phyloP scores from a whole-genome alignment of 2,797 vertebrate species.

The Ispidina picta region DNA sequence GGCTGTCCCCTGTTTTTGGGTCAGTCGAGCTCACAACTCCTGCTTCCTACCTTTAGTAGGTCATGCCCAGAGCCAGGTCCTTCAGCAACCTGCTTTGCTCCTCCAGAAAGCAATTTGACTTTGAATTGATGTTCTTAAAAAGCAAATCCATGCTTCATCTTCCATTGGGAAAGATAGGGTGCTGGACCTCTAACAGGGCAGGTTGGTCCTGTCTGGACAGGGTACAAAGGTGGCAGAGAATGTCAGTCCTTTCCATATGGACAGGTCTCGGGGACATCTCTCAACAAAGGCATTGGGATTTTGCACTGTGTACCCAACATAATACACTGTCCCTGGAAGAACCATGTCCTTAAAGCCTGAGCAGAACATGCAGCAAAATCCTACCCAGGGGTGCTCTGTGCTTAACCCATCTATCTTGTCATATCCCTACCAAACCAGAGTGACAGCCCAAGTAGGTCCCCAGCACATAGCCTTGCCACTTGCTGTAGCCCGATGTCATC shows the following conservation, averaged over 20 bases:
- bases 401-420: not conserved
- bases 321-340: fast-evolving
- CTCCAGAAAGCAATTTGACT: not conserved
- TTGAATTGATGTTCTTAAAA: not conserved
- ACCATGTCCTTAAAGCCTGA: fast-evolving
- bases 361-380: not conserved
- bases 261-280: not conserved
- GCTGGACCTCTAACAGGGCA: not conserved
- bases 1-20: not conserved
- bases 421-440: not conserved
- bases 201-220: not conserved
- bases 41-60: not conserved
- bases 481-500: not conserved
- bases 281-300: not conserved
- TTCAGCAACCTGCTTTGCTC: not conserved
- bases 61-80: not conserved
- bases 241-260: not conserved
- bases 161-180: not conserved
- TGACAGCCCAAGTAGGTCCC: not conserved
- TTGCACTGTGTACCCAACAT: not conserved
- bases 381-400: fast-evolving
- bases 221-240: not conserved
- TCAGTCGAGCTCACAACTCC: not conserved
- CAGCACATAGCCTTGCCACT: fast-evolving
- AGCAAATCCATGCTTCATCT: not conserved